Percentiles rank a stretch among this genome's conserved stretches.
Conservation (phyloP, 2,797 vertebrate genomes). For the Dermochelys coriacea region DNA sequence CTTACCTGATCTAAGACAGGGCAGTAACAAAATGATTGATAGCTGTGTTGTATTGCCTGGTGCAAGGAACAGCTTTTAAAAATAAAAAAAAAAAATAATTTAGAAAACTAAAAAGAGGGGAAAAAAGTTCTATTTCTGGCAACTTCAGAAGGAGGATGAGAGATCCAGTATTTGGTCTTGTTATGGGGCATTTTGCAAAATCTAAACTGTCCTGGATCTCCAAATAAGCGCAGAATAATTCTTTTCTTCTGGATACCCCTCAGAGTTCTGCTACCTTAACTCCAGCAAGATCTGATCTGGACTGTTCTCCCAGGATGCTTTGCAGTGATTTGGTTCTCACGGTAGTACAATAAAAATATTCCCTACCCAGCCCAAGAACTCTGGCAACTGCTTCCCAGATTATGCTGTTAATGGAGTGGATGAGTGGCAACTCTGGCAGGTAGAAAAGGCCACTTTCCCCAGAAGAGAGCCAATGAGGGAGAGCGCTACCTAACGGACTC, state of each 20-base stretch:
- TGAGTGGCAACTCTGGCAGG: not conserved
- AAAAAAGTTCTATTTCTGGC: not conserved
- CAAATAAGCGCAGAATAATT: rapidly evolving
- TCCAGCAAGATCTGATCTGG: not conserved
- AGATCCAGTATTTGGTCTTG: not conserved
- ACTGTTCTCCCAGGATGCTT: not conserved
- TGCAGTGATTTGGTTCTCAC: not conserved
- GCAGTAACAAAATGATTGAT: not conserved
- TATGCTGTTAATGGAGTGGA: rapidly evolving
- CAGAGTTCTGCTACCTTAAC: rapidly evolving
- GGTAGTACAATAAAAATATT: not conserved
- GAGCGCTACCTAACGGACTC: not conserved
- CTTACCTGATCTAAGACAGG: not conserved
- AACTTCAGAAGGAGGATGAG: not conserved
- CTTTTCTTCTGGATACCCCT: rapidly evolving
- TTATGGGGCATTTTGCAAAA: not conserved
- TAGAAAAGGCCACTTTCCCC: not conserved
- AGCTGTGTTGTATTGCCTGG: not conserved
- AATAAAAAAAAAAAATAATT: not conserved
- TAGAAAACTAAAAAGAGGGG: not conserved
- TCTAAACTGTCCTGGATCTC: not conserved
- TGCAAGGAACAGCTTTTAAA: not conserved
- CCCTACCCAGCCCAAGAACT: not conserved
- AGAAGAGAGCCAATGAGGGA: not conserved
- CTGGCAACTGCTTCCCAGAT: not conserved